Evolutionary conservation across 2,113 vertebrate species (phyloP).

Genomic region (Haliaeetus leucogaster): DNA sequence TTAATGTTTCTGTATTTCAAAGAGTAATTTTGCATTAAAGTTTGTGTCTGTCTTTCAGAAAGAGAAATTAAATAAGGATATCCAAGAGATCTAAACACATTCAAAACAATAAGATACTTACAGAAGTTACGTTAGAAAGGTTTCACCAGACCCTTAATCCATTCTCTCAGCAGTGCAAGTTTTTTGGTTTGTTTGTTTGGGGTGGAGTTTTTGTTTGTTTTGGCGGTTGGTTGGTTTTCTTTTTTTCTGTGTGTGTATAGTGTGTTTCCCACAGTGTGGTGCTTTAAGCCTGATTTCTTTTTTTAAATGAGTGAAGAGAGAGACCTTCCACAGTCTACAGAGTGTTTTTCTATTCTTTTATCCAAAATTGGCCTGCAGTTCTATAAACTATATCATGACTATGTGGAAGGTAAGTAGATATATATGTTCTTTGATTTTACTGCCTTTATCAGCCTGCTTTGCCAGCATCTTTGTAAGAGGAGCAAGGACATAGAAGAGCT

Average conservation of each 20-base stretch:
- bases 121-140: neutral
- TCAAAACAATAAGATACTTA: neutral
- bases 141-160: neutral
- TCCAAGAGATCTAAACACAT: neutral
- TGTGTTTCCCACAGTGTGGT: neutral
- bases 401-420: neutral
- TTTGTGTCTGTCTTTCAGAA: neutral
- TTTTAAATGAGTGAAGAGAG: neutral
- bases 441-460: neutral
- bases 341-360: neutral
- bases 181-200: neutral
- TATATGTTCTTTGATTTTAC: neutral
- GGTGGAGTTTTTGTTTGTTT: neutral
- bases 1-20: neutral
- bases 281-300: neutral
- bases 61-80: neutral
- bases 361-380: neutral
- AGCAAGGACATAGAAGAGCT: neutral
- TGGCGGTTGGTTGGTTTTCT: neutral
- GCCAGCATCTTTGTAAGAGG: neutral
- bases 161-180: neutral
- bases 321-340: neutral
- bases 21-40: neutral
- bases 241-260: neutral
- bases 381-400: neutral